phyloP scores from a whole-genome alignment of 2,113 vertebrate genomes.

The Chascanopsetta lugubris region DNA sequence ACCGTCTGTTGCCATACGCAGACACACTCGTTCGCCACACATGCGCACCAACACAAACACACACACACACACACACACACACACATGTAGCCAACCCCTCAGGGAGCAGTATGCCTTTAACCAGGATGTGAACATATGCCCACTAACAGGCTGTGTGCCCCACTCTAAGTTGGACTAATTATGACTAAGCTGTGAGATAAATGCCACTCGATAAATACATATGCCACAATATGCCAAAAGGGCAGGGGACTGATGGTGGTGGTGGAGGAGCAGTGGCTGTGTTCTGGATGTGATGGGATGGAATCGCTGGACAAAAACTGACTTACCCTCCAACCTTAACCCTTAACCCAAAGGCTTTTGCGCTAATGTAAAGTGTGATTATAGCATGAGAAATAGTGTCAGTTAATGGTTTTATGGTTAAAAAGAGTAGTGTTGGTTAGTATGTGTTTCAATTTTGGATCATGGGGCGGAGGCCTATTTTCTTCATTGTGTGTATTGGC shows the following conservation, averaged over 20 bases:
- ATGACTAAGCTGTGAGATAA: conserved; percentile 74
- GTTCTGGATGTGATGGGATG: not conserved
- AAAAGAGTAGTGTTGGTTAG: too few species aligned
- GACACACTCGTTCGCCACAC: conserved; percentile 55
- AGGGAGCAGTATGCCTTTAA: conserved; percentile 64
- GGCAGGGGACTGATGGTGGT: conserved; percentile 2
- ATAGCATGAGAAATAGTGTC: too few species aligned
- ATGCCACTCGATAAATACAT: conserved; percentile 57
- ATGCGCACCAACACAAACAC: conserved; percentile 18
- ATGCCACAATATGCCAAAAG: conserved; percentile 28
- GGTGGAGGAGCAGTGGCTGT: not conserved
- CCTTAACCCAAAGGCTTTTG: too few species aligned
- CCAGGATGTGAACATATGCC: conserved; percentile 73
- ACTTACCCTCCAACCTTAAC: too few species aligned
- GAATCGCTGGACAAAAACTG: not conserved
- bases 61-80: conserved; percentile 19
- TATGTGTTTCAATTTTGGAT: too few species aligned
- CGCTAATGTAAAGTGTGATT: too few species aligned
- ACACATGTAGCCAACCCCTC: conserved; percentile 39
- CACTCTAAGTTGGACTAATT: conserved; percentile 69
- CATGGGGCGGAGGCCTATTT: too few species aligned
- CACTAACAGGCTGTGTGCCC: conserved; percentile 58
- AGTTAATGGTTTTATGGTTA: too few species aligned
- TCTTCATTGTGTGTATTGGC: too few species aligned
- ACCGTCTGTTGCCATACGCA: conserved; percentile 53